Conservation (phyloP, 2,797 vertebrate genomes). For the Acanthurus tractus region DNA sequence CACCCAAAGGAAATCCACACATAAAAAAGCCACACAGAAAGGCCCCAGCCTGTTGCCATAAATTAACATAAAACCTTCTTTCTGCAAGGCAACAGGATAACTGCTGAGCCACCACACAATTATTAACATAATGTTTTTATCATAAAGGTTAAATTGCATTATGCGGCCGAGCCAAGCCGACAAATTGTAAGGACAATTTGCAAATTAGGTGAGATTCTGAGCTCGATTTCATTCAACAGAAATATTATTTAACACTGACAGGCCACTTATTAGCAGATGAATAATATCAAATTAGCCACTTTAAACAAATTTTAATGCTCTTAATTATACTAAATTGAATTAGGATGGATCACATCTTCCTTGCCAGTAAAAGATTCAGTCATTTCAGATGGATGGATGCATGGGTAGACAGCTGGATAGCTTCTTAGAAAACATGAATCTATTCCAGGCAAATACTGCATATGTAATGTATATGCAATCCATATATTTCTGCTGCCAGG, state of each 20-base stretch:
- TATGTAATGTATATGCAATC: slow-evolving; percentile 3
- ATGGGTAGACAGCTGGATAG: slow-evolving; percentile 1
- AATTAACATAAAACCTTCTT: slow-evolving; percentile 1
- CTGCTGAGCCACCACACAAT: slow-evolving; percentile 17
- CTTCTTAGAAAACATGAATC: neutral
- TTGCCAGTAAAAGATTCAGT: slow-evolving; percentile 20
- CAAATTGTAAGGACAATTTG: slow-evolving; percentile 36
- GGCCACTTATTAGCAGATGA: slow-evolving; percentile 59
- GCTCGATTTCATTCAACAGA: slow-evolving; percentile 24
- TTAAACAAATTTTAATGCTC: slow-evolving; percentile 51
- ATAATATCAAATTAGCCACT: slow-evolving; percentile 66
- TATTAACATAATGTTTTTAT: slow-evolving; percentile 54
- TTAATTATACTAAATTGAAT: slow-evolving; percentile 52
- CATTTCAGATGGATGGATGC: slow-evolving; percentile 2
- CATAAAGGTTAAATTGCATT: slow-evolving; percentile 50
- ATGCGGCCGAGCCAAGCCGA: slow-evolving; percentile 32
- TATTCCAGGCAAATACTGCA: slow-evolving; percentile 6
- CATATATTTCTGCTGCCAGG: slow-evolving; percentile 22
- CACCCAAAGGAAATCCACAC: neutral
- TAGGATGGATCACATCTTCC: slow-evolving; percentile 33
- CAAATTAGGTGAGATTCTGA: slow-evolving; percentile 48
- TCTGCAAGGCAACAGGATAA: slow-evolving; percentile 19
- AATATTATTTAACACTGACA: slow-evolving; percentile 44
- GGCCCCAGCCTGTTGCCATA: neutral
- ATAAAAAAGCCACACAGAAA: slow-evolving; percentile 4